A percentile compares a stretch with the other conserved stretches of the same genome.
Evolutionary conservation across 2,113 vertebrate genomes (phyloP).

Genomic region (Coracopsis vasa): DNA sequence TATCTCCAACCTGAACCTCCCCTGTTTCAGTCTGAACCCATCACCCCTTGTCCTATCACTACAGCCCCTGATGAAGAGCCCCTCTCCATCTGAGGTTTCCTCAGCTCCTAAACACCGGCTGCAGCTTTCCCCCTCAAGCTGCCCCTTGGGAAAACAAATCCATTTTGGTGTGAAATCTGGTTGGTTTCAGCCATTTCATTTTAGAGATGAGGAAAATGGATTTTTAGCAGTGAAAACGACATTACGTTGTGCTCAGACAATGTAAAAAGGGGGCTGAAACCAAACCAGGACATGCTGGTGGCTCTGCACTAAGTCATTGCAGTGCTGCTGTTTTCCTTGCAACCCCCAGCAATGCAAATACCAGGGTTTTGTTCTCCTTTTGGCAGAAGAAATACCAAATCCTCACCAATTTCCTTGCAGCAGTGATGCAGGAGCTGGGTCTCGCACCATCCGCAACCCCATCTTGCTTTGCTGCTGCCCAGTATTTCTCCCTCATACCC

Average conservation of each 20-base stretch:
- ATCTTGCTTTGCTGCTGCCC: background rate
- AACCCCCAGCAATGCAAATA: background rate
- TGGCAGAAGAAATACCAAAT: background rate
- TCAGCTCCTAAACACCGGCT: background rate
- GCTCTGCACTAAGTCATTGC: background rate
- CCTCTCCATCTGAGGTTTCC: background rate
- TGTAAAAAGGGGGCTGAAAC: background rate
- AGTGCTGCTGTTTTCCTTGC: background rate
- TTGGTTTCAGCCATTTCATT: background rate
- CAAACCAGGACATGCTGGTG: background rate
- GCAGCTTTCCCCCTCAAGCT: background rate
- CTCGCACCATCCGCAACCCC: background rate
- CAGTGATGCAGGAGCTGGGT: background rate
- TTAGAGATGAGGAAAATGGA: background rate
- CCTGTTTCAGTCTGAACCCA: background rate
- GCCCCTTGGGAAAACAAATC: background rate
- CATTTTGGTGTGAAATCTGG: background rate
- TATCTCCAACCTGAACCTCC: background rate
- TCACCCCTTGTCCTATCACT: background rate
- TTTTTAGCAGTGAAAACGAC: background rate
- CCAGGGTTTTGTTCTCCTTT: background rate
- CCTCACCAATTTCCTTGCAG: background rate
- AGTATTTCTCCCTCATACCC: accelerated
- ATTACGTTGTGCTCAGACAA: background rate
- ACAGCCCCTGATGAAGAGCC: background rate